phyloP scores from a whole-genome alignment of 2,797 vertebrate genomes.

The Eptatretus atami region DNA sequence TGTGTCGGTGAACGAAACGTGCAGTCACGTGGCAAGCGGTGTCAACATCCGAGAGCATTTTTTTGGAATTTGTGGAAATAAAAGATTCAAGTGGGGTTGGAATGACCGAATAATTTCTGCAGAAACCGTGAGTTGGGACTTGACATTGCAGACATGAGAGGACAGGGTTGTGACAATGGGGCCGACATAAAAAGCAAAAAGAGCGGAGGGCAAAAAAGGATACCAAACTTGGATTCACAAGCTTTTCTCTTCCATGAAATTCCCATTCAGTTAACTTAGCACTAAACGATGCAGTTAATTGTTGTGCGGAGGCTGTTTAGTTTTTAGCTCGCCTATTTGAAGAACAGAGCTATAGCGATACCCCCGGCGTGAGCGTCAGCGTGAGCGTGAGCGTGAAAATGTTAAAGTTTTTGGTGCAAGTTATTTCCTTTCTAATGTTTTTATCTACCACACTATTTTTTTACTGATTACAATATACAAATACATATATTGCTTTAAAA shows the following conservation, averaged over 20 bases:
- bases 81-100: neutral
- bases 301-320: neutral
- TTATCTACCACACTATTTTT: no score
- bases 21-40: neutral
- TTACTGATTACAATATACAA: no score
- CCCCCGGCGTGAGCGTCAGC: no score
- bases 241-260: conserved; percentile 5
- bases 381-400: no score
- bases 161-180: neutral
- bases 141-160: conserved; percentile 2
- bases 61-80: conserved; percentile 2
- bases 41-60: conserved; percentile 1
- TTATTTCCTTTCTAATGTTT: no score
- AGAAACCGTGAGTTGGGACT: neutral
- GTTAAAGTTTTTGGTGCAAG: no score
- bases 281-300: conserved; percentile 4
- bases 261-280: conserved; percentile 6
- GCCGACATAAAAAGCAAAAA: conserved; percentile 7
- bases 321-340: no score
- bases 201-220: conserved; percentile 6
- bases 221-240: neutral
- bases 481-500: no score
- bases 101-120: conserved; percentile 3
- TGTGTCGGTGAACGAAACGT: conserved; percentile 1
- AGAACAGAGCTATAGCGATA: no score